Evolutionary conservation across 2,888 invertebrate genomes (phyloP), one percentile per base, ranked within the genome.

Genomic region (Lepetodrilus schrolli): DNA sequence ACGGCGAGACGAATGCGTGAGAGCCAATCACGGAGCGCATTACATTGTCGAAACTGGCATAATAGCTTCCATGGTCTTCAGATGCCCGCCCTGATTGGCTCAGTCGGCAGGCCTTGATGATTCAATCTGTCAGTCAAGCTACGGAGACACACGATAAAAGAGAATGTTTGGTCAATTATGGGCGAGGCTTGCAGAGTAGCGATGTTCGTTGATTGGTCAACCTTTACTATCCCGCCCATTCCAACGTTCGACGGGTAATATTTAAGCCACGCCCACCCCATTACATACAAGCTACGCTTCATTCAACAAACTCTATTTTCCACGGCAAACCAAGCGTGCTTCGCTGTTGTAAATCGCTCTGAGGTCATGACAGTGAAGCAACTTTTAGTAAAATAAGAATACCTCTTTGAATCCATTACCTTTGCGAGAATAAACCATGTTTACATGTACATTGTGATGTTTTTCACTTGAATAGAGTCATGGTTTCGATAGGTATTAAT

Each of bases 11-110:
- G 75, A 75, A 76, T 73, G 78, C 78, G 80, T 79, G 78, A 82
- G 76, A 23, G 81, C 84, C 84, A 84, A 84, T 84, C 83, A 82
- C 73, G 66, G 71, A 66, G 73, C 77, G 75, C 75, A 80, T 78
- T 78, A 78, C 82, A 78, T 80, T 82, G 82, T 80, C 80, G 82
- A 82, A 82, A 81, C 81, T 82, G 82, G 81, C 82, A 83, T 80
- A 79, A 83, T 80, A 78, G 76, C 78, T 80, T 80, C 79, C 66
- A 73, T 51, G 70, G 72, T 77, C 72, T 47, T 36, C 72, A 68
- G 70, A 76, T 74, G 72, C 51, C 71, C 66, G 48, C 77, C 72
- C 75, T 74, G 76, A 79, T 81, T 78, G 81, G 78, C 65, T 66
- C 34, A 48, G 47, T 66, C 50, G 30, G 51, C 51, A 69, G 70